Conservation (phyloP, 2,888 invertebrate genomes). For the Drosophila pullipes region DNA sequence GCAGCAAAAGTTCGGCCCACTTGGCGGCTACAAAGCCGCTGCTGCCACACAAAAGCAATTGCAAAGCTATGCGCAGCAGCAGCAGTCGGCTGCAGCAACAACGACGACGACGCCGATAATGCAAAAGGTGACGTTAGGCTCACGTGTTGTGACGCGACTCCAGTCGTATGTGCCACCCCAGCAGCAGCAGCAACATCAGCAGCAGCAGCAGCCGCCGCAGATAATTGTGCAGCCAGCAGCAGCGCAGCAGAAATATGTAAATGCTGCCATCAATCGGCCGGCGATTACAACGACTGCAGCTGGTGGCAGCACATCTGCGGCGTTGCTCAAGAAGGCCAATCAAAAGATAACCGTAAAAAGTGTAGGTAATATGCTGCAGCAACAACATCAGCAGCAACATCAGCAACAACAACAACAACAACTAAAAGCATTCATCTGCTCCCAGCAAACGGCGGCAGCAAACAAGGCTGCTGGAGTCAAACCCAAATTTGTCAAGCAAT, state of each 20-base stretch:
- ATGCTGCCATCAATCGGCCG: conserved; percentile 42
- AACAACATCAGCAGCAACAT: conserved; percentile 56
- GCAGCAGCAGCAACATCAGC: conserved; percentile 33
- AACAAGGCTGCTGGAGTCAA: conserved; percentile 63
- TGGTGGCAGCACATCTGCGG: conserved; percentile 29
- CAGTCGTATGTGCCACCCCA: conserved; percentile 78
- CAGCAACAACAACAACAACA: conserved; percentile 67
- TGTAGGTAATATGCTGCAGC: conserved; percentile 79
- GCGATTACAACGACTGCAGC: conserved; percentile 47
- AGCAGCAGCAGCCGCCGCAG: conserved; percentile 61
- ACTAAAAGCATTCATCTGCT: conserved; percentile 68
- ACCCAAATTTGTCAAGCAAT: conserved; percentile 84
- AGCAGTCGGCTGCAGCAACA: conserved; percentile 27
- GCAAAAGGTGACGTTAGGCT: conserved; percentile 65
- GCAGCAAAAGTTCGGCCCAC: conserved; percentile 51
- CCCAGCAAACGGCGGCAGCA: conserved; percentile 66
- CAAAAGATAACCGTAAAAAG: conserved; percentile 70
- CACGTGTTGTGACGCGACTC: conserved; percentile 82
- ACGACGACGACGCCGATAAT: conserved; percentile 43
- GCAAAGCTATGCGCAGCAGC: conserved; percentile 45
- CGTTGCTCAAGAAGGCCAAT: conserved; percentile 59
- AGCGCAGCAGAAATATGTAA: conserved; percentile 79
- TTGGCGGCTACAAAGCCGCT: conserved; percentile 43
- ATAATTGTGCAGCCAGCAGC: conserved; percentile 68
- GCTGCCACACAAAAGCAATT: conserved; percentile 39